phyloP scores from a whole-genome alignment of 1,140 invertebrate species.

The Ips typographus region DNA sequence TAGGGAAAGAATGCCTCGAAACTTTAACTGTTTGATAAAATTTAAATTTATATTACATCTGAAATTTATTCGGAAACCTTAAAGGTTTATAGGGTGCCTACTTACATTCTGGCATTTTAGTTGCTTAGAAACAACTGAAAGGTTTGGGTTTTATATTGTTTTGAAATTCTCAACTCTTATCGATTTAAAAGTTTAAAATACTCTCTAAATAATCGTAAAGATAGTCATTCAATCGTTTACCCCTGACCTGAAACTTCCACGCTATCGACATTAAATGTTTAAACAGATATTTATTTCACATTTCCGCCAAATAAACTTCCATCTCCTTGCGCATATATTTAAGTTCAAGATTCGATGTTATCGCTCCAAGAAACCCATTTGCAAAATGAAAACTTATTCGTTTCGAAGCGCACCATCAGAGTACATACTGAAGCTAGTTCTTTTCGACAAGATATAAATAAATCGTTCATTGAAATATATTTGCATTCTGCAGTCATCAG shows the following conservation, averaged over 20 bases:
- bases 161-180: no score
- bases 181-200: no score
- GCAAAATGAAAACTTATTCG: conserved; percentile 10
- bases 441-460: conserved; percentile 10
- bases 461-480: conserved; percentile 23
- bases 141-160: no score
- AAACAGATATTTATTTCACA: no score
- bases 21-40: not conserved
- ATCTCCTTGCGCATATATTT: no score
- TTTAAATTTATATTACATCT: conserved; percentile 3
- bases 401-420: conserved; percentile 1
- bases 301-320: no score
- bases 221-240: no score
- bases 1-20: not conserved
- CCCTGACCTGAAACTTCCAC: no score
- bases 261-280: no score
- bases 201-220: no score
- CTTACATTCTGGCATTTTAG: not conserved
- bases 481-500: conserved; percentile 18
- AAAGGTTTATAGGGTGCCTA: no score
- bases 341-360: no score
- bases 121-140: not conserved
- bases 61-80: not conserved
- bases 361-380: conserved; percentile 8
- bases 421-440: conserved; percentile 5